Evolutionary conservation across 2,888 invertebrate genomes (phyloP).

Genomic region (Steinernema hermaphroditum): DNA sequence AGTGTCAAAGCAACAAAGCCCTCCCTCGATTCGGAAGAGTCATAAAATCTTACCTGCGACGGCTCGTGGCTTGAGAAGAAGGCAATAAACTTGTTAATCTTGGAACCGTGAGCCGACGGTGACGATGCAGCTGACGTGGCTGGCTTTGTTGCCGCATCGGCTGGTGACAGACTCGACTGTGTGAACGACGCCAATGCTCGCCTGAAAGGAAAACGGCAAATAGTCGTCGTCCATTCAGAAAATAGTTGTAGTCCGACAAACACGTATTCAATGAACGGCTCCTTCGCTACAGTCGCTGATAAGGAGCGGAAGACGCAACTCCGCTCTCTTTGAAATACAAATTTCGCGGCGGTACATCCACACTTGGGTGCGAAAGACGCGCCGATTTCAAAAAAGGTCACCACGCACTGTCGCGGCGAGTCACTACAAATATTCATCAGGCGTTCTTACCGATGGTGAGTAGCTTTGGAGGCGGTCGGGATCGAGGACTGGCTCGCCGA

Average conservation of each 20-base stretch:
- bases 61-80: slow-evolving; percentile 24
- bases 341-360: not conserved
- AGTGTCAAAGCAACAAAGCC: too few species aligned
- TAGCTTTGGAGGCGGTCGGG: not conserved
- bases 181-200: slow-evolving; percentile 16
- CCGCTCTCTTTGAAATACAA: not conserved
- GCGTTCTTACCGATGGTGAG: slow-evolving; percentile 11
- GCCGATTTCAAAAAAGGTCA: slow-evolving; percentile 23
- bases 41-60: not conserved
- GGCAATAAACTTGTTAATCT: slow-evolving; percentile 22
- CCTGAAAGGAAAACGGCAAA: not conserved
- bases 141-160: not conserved
- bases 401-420: not conserved
- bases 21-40: too few species aligned
- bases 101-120: not conserved
- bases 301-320: slow-evolving; percentile 14
- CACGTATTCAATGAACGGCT: too few species aligned
- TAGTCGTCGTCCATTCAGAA: not conserved
- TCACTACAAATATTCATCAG: not conserved
- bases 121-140: slow-evolving; percentile 2
- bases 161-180: slow-evolving; percentile 4
- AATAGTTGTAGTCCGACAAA: not conserved
- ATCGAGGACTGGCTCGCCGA: slow-evolving; percentile 14
- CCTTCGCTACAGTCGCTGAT: not conserved
- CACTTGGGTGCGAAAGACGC: not conserved